Evolutionary conservation across 1,140 invertebrate species (phyloP).

Genomic region (Drosophila punjabiensis): DNA sequence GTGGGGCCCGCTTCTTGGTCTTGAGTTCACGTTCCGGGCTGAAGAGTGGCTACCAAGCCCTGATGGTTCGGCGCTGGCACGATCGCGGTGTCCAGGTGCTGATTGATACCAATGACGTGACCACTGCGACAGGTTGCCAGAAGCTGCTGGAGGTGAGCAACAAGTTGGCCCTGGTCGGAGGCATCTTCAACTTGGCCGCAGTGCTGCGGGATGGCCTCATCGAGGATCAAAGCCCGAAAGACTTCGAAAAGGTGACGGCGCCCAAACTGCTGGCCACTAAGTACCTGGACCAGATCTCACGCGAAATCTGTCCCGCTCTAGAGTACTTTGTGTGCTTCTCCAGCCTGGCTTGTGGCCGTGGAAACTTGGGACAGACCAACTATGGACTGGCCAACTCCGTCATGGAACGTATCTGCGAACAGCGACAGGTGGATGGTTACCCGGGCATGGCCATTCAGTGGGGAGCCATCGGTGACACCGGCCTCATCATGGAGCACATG

Average conservation of each 20-base stretch:
- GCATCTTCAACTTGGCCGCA: slow-evolving; percentile 97
- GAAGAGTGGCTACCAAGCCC: slow-evolving; percentile 94
- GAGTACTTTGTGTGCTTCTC: slow-evolving; percentile 98
- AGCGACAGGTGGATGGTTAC: slow-evolving; percentile 91
- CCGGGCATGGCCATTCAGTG: slow-evolving; percentile 97
- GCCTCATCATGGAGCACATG: slow-evolving; percentile 94
- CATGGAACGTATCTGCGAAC: slow-evolving; percentile 97
- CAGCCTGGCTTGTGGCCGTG: slow-evolving; percentile 96
- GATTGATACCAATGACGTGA: slow-evolving; percentile 90
- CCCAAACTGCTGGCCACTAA: slow-evolving; percentile 94
- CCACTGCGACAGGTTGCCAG: slow-evolving; percentile 88
- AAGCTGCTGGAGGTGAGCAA: slow-evolving; percentile 90
- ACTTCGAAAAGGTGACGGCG: slow-evolving; percentile 90
- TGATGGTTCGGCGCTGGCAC: slow-evolving; percentile 91
- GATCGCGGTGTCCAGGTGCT: slow-evolving; percentile 90
- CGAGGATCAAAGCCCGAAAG: slow-evolving; percentile 93
- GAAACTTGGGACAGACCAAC: slow-evolving; percentile 97
- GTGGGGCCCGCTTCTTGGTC: slow-evolving; percentile 94
- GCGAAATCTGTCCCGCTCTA: slow-evolving; percentile 90
- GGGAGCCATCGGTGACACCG: slow-evolving; percentile 99
- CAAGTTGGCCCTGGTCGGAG: slow-evolving; percentile 93
- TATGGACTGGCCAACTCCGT: slow-evolving; percentile 98
- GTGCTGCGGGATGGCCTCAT: slow-evolving; percentile 94
- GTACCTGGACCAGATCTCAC: slow-evolving; percentile 90
- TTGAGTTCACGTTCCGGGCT: slow-evolving; percentile 95